Base-by-base conservation (phyloP, 2,797 vertebrate species). In the Notamacropus eugenii region DNA sequence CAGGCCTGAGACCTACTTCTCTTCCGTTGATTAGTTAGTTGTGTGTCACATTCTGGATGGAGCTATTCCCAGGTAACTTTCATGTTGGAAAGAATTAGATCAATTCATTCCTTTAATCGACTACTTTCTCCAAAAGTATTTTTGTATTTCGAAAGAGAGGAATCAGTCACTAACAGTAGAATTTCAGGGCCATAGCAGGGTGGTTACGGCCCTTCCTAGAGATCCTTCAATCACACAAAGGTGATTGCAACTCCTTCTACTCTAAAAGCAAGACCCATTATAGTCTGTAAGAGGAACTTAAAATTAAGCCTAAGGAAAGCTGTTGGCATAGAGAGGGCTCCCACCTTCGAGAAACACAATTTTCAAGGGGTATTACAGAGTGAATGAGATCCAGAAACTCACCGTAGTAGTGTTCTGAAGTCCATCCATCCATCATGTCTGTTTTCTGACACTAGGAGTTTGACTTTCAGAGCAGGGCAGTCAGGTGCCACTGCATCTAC, bases 361-460 rank as follows among this genome's bases (percentile, higher is more conserved):
- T 9, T 52, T 22, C 2, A 59, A 34, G 46, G 22, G 31, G 24
- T 82, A 46, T 46, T 56, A 46, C 22, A 14, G 54, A 58, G 46
- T 22, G 29, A 24, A 5, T 31, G 11, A 59, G 1, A 9, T 5
- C 3, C 8, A 74, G 34, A 54, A 11, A 98, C 98, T 98, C 95
- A 98, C 98, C 96, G 95, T 0, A 97, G 97, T 11, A 99, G 97
- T 28, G 98, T 97, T 5, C 93, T 95, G 59, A 99, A 97, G 97
- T 98, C 98, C 95, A 99, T 97, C 99, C 99, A 99, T 12, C 99
- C 99, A 0, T 98, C 97, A 93, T 97, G 98, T 6, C 55, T 96
- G 82, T 96, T 97, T 95, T 97, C 94, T 56, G 99, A 99, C 93
- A 99, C 98, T 1, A 99, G 95, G 0, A 99, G 93, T 96, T 99